A percentile compares a stretch with the other conserved stretches of the same genome.
Conservation (phyloP, 2,797 vertebrate genomes). For the Thripadectes ignobilis region DNA sequence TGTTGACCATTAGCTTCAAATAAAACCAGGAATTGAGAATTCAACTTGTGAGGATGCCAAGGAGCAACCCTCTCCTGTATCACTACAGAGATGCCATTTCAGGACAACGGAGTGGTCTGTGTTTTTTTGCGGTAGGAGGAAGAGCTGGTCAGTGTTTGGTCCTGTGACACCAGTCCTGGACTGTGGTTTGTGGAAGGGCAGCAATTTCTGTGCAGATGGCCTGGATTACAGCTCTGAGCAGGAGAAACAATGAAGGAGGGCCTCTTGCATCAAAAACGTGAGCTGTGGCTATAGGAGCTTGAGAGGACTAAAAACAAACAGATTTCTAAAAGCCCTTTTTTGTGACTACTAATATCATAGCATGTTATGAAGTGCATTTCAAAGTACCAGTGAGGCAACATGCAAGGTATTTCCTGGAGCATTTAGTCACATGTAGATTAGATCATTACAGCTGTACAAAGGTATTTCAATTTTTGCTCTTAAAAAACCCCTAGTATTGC, state of each 20-base stretch:
- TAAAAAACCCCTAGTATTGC: not conserved
- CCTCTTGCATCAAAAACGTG: not conserved
- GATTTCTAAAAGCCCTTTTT: not conserved
- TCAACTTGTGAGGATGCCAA: not conserved
- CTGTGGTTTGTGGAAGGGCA: not conserved
- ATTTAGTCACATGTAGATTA: constrained; percentile 5
- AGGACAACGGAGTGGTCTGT: not conserved
- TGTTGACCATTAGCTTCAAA: not conserved
- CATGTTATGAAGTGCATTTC: not conserved
- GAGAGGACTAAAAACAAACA: not conserved
- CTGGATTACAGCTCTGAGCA: not conserved
- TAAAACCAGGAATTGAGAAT: not conserved
- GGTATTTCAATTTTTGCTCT: not conserved
- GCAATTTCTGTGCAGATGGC: not conserved
- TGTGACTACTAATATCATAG: not conserved
- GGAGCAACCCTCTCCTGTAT: not conserved
- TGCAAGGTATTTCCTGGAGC: constrained; percentile 17
- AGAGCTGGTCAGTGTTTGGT: not conserved
- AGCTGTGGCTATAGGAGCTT: not conserved
- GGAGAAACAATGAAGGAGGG: not conserved
- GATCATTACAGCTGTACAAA: constrained; percentile 18
- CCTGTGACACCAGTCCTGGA: not conserved
- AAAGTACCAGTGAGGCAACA: not conserved
- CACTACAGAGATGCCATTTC: not conserved
- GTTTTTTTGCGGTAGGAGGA: not conserved